Conservation (phyloP, 2,888 invertebrate species). For the Drosophila yooni region DNA sequence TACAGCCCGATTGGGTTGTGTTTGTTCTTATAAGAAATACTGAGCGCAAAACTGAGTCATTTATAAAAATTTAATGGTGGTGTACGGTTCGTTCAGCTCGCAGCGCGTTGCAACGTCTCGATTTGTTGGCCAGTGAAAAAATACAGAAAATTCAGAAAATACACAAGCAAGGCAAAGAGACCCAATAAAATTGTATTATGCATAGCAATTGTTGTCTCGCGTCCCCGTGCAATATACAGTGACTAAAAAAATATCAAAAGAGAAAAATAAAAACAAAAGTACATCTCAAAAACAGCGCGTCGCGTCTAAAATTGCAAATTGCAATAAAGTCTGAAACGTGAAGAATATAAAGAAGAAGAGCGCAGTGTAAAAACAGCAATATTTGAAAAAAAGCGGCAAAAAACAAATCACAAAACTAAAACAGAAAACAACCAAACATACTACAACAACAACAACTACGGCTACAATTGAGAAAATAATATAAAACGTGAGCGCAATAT, state of each 20-base stretch:
- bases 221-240: constrained; percentile 44
- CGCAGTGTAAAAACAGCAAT: constrained; percentile 59
- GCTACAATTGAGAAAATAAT: constrained; percentile 48
- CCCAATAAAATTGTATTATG: constrained; percentile 47
- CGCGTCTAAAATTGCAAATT: constrained; percentile 61
- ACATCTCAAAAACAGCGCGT: constrained; percentile 41
- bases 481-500: constrained; percentile 61
- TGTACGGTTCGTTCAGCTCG: constrained; percentile 78
- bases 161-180: constrained; percentile 32
- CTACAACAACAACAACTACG: constrained; percentile 37
- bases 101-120: constrained; percentile 69
- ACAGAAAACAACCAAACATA: constrained; percentile 28
- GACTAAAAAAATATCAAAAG: constrained; percentile 30
- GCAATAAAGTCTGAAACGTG: constrained; percentile 60
- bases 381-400: constrained; percentile 62
- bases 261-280: constrained; percentile 16
- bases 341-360: constrained; percentile 46
- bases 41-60: constrained; percentile 70
- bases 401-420: constrained; percentile 48
- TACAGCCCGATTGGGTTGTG: constrained; percentile 29
- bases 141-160: constrained; percentile 55
- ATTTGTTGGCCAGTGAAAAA: constrained; percentile 63
- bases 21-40: constrained; percentile 63
- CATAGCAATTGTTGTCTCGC: constrained; percentile 46
- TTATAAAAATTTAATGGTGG: constrained; percentile 83